phyloP scores from a whole-genome alignment of 2,888 invertebrate species.

The Polyommatus iphigenia region DNA sequence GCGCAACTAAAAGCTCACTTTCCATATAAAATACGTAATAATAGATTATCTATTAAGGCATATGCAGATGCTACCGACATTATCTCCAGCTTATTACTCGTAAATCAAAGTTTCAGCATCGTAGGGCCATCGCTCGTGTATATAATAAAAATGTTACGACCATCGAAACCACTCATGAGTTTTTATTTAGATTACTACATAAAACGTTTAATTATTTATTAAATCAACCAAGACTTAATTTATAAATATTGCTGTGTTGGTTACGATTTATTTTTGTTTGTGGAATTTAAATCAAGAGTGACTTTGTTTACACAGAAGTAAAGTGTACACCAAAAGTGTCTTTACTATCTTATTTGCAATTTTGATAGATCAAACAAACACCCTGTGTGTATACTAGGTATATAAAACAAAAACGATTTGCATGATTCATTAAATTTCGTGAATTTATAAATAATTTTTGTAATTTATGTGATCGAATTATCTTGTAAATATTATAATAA shows the following conservation, averaged over 20 bases:
- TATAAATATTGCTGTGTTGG: background rate
- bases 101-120: background rate
- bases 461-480: conserved; percentile 2
- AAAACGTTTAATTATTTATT: conserved; percentile 30
- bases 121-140: background rate
- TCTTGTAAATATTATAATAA: background rate
- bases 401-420: background rate
- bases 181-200: conserved; percentile 39
- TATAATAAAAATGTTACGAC: conserved; percentile 38
- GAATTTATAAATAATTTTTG: background rate
- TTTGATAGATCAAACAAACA: background rate
- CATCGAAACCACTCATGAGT: conserved; percentile 39
- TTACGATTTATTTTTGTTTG: background rate
- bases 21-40: background rate
- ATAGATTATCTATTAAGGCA: background rate
- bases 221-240: background rate
- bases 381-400: background rate
- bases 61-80: background rate
- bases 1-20: background rate
- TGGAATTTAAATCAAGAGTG: background rate
- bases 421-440: background rate
- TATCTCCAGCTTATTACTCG: background rate
- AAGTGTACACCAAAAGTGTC: background rate
- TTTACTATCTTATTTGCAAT: background rate
- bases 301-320: background rate